Evolutionary conservation across 2,113 vertebrate species (phyloP).

Genomic region (Ctenodactylus gundi): DNA sequence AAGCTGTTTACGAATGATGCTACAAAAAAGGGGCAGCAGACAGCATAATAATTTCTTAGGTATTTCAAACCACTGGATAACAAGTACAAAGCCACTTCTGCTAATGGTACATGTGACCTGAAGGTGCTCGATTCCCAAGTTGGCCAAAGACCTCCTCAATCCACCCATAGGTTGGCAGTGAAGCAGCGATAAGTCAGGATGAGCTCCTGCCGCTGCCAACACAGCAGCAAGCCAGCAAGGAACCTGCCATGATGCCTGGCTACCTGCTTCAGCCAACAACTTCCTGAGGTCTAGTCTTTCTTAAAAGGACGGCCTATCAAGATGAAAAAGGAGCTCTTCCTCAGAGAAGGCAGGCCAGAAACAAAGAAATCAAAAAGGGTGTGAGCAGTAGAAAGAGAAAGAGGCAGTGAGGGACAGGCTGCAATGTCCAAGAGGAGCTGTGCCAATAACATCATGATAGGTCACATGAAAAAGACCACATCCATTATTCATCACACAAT

Average conservation of each 20-base stretch:
- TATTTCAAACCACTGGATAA: background rate
- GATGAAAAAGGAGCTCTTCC: background rate
- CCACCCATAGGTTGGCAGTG: background rate
- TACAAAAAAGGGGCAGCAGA: background rate
- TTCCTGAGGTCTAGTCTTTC: background rate
- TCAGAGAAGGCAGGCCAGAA: background rate
- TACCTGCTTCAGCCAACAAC: background rate
- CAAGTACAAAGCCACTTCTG: background rate
- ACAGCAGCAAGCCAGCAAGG: background rate
- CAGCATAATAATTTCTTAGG: background rate
- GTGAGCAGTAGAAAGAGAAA: background rate
- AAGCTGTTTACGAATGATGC: background rate
- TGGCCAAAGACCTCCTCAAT: background rate
- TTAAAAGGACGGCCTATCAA: background rate
- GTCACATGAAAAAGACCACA: background rate
- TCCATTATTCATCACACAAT: constrained; percentile 32
- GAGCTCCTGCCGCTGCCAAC: background rate
- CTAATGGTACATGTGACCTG: background rate
- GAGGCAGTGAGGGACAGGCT: background rate
- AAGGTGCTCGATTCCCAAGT: background rate
- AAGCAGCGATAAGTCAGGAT: background rate
- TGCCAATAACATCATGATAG: background rate
- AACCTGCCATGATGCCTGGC: background rate
- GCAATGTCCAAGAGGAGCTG: background rate
- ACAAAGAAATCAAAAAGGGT: constrained; percentile 11